phyloP scores from a whole-genome alignment of 2,113 vertebrate species.

The Lagenorhynchus albirostris region DNA sequence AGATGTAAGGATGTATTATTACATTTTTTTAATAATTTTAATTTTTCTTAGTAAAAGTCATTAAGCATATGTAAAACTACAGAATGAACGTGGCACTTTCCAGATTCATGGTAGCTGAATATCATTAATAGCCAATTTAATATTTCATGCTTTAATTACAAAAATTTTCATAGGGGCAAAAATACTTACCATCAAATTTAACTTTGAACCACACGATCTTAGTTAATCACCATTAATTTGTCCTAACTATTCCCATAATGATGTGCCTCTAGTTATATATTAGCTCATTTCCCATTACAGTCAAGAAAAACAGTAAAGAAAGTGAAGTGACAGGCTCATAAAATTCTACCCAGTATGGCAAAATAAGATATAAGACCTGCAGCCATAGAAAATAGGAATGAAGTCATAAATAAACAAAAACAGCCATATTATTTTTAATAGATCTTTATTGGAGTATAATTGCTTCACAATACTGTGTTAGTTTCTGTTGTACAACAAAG shows the following conservation, averaged over 20 bases:
- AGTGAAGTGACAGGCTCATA: constrained; percentile 53
- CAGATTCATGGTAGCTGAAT: constrained; percentile 32
- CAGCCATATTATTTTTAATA: background rate
- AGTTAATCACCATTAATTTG: constrained; percentile 59
- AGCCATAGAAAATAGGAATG: background rate
- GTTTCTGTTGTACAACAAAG: too few relatives aligned
- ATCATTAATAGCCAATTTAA: constrained; percentile 33
- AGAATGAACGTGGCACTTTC: constrained; percentile 3
- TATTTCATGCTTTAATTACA: constrained; percentile 58
- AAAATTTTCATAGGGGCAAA: constrained; percentile 25
- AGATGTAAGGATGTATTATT: background rate
- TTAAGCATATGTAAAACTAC: background rate
- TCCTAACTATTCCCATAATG: constrained; percentile 65
- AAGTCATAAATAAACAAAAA: background rate
- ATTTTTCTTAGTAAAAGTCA: constrained; percentile 40
- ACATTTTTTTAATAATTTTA: background rate
- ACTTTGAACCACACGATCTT: constrained; percentile 52
- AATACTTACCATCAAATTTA: constrained; percentile 41
- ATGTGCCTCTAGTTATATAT: constrained; percentile 22
- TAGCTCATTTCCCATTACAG: constrained; percentile 63
- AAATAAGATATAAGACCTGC: background rate
- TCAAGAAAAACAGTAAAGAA: constrained; percentile 39
- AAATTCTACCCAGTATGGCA: constrained; percentile 46
- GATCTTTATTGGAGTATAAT: too few relatives aligned
- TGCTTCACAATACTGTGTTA: too few relatives aligned